Evolutionary conservation across 2,113 vertebrate genomes (phyloP), one percentile per base, ranked within the genome.

Genomic region (Bucco capensis): DNA sequence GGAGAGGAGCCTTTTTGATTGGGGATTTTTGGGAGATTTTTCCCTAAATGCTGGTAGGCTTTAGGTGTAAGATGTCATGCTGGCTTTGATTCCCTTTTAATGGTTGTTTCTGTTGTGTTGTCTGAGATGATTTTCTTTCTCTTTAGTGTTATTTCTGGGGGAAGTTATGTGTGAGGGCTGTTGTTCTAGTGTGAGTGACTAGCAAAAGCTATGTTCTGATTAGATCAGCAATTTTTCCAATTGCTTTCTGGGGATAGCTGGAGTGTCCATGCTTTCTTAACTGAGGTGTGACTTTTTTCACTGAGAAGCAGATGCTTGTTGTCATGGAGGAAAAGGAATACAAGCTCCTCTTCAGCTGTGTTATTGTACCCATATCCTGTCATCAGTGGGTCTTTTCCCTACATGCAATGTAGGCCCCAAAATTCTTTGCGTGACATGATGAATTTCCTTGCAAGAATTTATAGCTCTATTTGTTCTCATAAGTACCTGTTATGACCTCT

Each of bases 1-100:
- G 28, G 2, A 15, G n/a, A 23, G 3, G 7, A 4, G 2, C 2
- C 0, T 19, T 58, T 37, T n/a, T 19, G 1, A 5, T 8, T 65
- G 9, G 4, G 5, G 2, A 2, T 6, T 60, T 80, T 37, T 23
- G 3, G 7, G 49, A n/a, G 28, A 2, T 57, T 67, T 8, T 10
- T 31, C 17, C 6, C 8, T 1, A n/a, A 13, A 28, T 2, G 33
- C 13, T 21, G 14, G 15, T 8, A 58, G 7, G n/a, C 13, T 85
- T 82, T 6, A 44, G 3, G 24, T 67, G 13, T 27, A 35, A 54
- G 19, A 8, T 40, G 5, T 62, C 17, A n/a, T 64, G 8, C 24
- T 79, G 46, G 5, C 10, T 72, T 84, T 54, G 19, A 38, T 42
- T 7, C 2, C 7, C 12, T 57, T 78, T 72, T 56, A 83, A 18